Evolutionary conservation across 2,888 invertebrate genomes (phyloP), one percentile per base, ranked within the genome.

Genomic region (Cheilosia variabilis): DNA sequence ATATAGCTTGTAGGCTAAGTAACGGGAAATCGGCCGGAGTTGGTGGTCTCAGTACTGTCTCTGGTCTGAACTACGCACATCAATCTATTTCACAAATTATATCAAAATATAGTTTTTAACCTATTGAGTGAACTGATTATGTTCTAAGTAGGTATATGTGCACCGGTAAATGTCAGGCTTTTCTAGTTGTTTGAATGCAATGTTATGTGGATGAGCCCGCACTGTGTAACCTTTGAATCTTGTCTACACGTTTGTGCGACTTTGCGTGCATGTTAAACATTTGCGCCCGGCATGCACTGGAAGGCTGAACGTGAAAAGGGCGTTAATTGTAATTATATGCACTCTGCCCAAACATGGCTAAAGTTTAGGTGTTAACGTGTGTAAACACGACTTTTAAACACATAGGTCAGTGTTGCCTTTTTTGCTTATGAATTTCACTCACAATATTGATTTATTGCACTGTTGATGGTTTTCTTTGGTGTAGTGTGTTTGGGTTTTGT

Each of bases 181-280:
- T 45, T 13, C 53, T 50, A 43, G 37, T 4, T 13, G 6, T 24
- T 31, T 31, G 31, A 9, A 2, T 31, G 2, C 31, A 31, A 31
- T 31, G 31, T 9, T 5, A 31, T 31, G 31, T 31, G 9, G 41
- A 15, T 65, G 27, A 24, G 37, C 24, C 15, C 24, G n/a, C n/a
- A 24, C 15, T 41, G n/a, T n/a, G 9, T 45, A 60, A 68, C 60
- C 41, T 60, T 60, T 17, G 24, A 69, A 62, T 19, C 24, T 19
- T 77, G 69, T 17, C 47, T 9, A n/a, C 47, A 31, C 27, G 34
- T 41, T 19, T 77, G 62, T 63, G 37, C n/a, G 34, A 17, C 22
- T 19, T 77, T 24, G 47, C 52, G 17, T 77, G 69, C 60, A 69
- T 77, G 69, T 77, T 47, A 55, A 50, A 62, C 77, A 77, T 69